Percentiles rank a stretch among this genome's conserved stretches.
Evolutionary conservation across 37 sponge, comb jelly and placozoan genomes (phyloP).

Genomic region (Spongilla lacustris): DNA sequence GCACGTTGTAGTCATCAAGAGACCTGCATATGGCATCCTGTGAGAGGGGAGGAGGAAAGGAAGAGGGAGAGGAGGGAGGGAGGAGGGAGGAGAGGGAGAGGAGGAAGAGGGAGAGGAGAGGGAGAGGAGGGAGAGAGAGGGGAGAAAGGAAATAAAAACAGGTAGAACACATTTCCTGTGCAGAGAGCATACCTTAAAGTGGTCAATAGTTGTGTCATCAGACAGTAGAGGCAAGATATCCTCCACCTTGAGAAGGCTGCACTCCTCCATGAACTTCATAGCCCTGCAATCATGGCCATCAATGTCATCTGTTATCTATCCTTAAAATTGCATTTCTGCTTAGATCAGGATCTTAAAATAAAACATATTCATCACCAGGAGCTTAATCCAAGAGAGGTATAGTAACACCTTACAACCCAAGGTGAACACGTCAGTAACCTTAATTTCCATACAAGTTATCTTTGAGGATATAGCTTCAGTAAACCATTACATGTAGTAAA

Average conservation of each 20-base stretch:
- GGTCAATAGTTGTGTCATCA: constrained; percentile 94
- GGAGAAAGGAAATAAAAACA: too few species aligned
- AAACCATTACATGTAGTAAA: too few species aligned
- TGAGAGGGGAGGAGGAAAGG: neutral
- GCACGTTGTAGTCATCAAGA: constrained; percentile 86
- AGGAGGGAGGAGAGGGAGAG: neutral
- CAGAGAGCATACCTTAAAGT: constrained; percentile 82
- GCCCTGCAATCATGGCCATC: constrained; percentile 54
- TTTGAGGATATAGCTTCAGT: too few species aligned
- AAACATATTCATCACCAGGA: too few species aligned
- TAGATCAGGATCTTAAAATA: too few species aligned
- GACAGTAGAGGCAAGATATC: constrained; percentile 96
- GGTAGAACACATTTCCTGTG: neutral
- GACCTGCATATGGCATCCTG: constrained; percentile 95
- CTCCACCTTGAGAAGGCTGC: constrained; percentile 89
- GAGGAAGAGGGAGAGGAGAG: too few species aligned
- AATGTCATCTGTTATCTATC: neutral
- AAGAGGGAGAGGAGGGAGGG: neutral
- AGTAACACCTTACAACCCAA: too few species aligned
- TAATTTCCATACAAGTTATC: too few species aligned
- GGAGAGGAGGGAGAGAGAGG: too few species aligned
- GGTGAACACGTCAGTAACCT: too few species aligned
- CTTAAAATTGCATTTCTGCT: neutral
- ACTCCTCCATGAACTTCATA: constrained; percentile 81
- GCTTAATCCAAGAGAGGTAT: too few species aligned